These are phyloP conservation scores for Amphipoea oculea DNA, from an alignment of 2,888 invertebrate species.

Conservation along the genomic window DNA sequence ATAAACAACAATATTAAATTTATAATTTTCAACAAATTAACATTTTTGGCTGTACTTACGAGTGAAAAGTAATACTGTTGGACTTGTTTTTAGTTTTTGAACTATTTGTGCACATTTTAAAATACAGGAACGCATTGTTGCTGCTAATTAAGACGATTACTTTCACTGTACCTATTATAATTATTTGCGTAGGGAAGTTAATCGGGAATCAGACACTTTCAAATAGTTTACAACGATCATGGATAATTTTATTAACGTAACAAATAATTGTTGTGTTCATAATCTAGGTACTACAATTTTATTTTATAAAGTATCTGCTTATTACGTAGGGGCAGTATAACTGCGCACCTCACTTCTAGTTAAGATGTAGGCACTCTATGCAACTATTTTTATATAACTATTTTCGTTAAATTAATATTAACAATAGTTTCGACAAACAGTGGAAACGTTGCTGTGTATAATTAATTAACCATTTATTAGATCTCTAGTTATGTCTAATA, in stretches of 20 bases:
- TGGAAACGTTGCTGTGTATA: slow-evolving; percentile 44
- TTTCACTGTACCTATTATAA: no score
- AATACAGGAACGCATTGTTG: no score
- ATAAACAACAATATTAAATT: no score
- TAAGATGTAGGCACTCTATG: background rate
- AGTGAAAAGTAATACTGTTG: no score
- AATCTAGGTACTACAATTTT: slow-evolving; percentile 29
- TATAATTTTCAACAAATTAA: no score
- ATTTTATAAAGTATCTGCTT: slow-evolving; percentile 39
- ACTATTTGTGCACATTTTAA: no score
- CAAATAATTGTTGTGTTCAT: slow-evolving; percentile 36
- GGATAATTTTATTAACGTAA: slow-evolving; percentile 47
- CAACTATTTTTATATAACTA: background rate
- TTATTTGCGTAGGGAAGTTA: background rate
- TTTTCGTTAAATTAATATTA: slow-evolving; percentile 21
- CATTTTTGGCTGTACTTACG: no score
- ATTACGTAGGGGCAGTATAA: slow-evolving; percentile 24
- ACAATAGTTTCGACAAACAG: slow-evolving; percentile 44
- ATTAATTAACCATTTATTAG: slow-evolving; percentile 40
- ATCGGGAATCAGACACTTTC: slow-evolving; percentile 8
- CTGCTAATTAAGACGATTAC: no score
- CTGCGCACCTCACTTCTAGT: background rate
- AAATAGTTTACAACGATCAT: slow-evolving; percentile 40
- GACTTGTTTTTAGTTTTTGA: no score
- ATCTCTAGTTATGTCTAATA: slow-evolving; percentile 66